Evolutionary conservation across 1,140 invertebrate species (phyloP).

Genomic region (Drosophila nannoptera): DNA sequence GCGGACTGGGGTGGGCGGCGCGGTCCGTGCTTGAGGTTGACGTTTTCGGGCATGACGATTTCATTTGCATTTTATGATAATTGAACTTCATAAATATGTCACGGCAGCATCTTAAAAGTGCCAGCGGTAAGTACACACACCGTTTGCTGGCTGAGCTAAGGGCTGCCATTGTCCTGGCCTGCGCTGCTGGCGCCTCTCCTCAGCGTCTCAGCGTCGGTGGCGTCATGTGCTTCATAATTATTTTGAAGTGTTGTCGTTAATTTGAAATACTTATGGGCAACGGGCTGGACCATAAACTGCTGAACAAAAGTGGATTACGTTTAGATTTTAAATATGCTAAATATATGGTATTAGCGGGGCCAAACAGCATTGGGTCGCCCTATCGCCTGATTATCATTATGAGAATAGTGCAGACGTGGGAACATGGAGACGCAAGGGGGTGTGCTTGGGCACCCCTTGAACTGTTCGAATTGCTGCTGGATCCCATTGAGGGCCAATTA

Average conservation of each 20-base stretch:
- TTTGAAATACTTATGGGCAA: conserved; percentile 72
- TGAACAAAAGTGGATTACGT: conserved; percentile 57
- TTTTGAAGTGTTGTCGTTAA: conserved; percentile 72
- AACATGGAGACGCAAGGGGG: no score
- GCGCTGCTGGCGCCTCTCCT: neutral
- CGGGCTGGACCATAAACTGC: conserved; percentile 56
- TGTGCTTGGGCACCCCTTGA: no score
- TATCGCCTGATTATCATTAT: conserved; percentile 6
- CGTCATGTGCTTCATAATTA: conserved; percentile 73
- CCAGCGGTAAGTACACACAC: conserved; percentile 66
- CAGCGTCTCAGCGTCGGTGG: conserved; percentile 13
- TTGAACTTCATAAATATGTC: conserved; percentile 78
- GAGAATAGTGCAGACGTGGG: no score
- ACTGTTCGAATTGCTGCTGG: no score
- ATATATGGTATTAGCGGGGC: conserved; percentile 27
- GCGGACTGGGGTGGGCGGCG: neutral
- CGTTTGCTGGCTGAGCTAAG: conserved; percentile 53
- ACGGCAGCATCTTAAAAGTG: conserved; percentile 75
- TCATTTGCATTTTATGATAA: conserved; percentile 78
- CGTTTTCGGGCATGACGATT: conserved; percentile 77
- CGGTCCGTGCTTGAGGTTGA: conserved; percentile 54
- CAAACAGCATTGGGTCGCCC: neutral
- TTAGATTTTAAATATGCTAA: conserved; percentile 72
- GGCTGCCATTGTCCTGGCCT: conserved; percentile 2
- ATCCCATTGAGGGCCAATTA: no score